Percentiles rank a stretch among this genome's conserved stretches.
Evolutionary conservation across 2,797 vertebrate genomes (phyloP).

Genomic region (Champsocephalus esox): DNA sequence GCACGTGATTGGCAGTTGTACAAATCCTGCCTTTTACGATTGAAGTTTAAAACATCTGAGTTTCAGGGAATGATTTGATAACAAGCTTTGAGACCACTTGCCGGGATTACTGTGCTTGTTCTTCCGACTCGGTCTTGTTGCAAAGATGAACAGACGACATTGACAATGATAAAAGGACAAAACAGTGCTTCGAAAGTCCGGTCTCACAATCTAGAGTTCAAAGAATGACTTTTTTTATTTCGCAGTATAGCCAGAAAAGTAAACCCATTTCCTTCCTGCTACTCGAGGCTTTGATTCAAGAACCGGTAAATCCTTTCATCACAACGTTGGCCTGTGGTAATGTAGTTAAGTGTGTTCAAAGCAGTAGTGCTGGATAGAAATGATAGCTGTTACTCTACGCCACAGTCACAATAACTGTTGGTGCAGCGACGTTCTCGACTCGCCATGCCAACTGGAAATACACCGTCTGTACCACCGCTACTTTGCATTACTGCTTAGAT

Average conservation of each 20-base stretch:
- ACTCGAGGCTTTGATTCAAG: background rate
- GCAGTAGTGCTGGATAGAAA: background rate
- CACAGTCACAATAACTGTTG: background rate
- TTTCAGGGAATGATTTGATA: slow-evolving; percentile 9
- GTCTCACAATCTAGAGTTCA: background rate
- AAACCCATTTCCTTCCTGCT: background rate
- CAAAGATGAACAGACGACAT: background rate
- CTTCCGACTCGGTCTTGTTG: too few species aligned
- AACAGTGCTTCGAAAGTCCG: background rate
- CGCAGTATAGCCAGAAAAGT: background rate
- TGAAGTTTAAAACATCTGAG: background rate
- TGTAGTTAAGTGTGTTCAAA: background rate
- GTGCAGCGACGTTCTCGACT: background rate
- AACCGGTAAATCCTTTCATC: background rate
- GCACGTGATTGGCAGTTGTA: background rate
- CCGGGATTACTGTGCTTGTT: slow-evolving; percentile 6
- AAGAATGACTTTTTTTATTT: background rate
- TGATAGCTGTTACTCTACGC: background rate
- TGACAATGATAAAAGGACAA: background rate
- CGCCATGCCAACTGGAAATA: slow-evolving; percentile 7
- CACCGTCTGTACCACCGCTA: background rate
- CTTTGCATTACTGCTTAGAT: slow-evolving; percentile 26
- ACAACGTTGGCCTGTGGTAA: background rate
- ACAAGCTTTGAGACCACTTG: slow-evolving; percentile 1
- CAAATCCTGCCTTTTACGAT: background rate